Evolutionary conservation across 2,113 vertebrate species (phyloP).

Genomic region (Phylloscopus trochilus): DNA sequence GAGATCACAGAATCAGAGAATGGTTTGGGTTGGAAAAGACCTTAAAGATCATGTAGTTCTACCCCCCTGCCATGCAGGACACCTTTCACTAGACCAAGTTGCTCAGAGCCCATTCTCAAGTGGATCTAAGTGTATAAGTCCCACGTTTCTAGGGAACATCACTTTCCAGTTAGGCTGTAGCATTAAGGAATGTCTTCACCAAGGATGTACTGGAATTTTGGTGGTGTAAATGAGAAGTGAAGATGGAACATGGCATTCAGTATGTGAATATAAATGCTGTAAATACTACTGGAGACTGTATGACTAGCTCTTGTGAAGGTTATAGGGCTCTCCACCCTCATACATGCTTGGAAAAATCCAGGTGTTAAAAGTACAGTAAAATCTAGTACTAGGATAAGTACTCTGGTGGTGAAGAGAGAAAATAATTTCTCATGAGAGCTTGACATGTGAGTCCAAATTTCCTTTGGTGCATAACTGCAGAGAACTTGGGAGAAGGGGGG

Average conservation of each 20-base stretch:
- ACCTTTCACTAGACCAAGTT: not conserved
- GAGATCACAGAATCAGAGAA: not conserved
- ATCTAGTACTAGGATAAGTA: not conserved
- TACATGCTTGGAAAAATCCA: not conserved
- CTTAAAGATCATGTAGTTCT: not conserved
- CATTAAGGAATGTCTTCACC: not conserved
- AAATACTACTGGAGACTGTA: not conserved
- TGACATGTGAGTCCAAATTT: not conserved
- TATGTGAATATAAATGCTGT: not conserved
- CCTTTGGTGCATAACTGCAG: not conserved
- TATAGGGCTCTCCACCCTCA: not conserved
- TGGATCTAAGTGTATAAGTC: not conserved
- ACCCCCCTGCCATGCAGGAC: fast-evolving
- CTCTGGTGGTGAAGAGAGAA: not conserved
- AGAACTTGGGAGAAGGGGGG: not conserved
- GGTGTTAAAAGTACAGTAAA: not conserved
- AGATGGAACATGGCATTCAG: not conserved
- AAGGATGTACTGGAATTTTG: not conserved
- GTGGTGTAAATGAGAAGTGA: not conserved
- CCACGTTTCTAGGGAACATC: not conserved
- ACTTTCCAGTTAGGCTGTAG: not conserved
- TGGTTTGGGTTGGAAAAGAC: not conserved
- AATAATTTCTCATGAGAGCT: not conserved
- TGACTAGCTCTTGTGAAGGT: not conserved
- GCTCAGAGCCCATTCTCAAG: not conserved